A percentile compares a stretch with the other conserved stretches of the same genome.
Conservation (phyloP, 2,113 vertebrate species). For the Bufo bufo region DNA sequence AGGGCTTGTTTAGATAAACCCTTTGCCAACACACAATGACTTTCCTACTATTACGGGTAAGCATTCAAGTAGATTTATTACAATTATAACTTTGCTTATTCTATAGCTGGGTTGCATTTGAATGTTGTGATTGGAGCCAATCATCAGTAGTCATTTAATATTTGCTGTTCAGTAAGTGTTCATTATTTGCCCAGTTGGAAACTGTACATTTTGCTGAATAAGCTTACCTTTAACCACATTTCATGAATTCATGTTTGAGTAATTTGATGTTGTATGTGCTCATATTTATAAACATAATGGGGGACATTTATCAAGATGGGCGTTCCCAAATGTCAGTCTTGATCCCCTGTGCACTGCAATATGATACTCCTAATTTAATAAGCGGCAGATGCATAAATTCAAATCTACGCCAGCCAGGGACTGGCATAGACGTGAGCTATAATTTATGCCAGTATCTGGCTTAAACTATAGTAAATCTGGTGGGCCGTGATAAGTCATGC, state of each 20-base stretch:
- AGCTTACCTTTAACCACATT: background rate
- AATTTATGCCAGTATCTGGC: no score
- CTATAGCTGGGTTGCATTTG: background rate
- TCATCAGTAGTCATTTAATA: background rate
- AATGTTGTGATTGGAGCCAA: background rate
- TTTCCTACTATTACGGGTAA: background rate
- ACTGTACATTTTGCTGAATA: background rate
- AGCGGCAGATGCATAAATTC: no score
- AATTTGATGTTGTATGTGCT: background rate
- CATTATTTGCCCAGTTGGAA: background rate
- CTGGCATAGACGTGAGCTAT: no score
- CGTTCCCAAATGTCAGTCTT: no score
- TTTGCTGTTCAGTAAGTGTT: background rate
- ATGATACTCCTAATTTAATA: no score
- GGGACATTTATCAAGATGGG: no score
- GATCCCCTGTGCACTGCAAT: no score
- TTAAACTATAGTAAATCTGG: no score
- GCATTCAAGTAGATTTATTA: background rate
- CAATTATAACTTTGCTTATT: background rate
- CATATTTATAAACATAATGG: background rate
- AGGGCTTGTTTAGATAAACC: conserved; percentile 27
- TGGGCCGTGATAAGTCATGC: no score
- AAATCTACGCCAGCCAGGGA: no score
- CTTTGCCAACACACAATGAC: background rate
- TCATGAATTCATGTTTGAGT: background rate